Conservation (phyloP, 2,888 invertebrate genomes). For the Pemphredon lugubris region DNA sequence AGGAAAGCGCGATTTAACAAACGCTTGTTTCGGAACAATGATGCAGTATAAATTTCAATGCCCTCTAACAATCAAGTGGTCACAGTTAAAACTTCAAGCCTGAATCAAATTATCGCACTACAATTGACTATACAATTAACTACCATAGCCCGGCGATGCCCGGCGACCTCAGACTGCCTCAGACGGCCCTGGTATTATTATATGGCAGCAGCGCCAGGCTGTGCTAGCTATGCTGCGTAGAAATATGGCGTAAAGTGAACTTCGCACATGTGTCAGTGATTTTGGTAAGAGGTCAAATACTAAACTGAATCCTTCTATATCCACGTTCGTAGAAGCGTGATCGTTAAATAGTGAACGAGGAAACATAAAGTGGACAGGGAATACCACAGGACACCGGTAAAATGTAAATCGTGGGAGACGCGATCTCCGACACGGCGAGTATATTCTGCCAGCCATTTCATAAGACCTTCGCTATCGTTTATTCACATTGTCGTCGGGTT, state of each 20-base stretch:
- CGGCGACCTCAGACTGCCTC: too few relatives aligned
- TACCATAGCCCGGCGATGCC: too few relatives aligned
- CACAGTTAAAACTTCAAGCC: too few relatives aligned
- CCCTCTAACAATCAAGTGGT: too few relatives aligned
- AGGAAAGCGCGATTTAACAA: too few relatives aligned
- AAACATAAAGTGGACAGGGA: conserved; percentile 7
- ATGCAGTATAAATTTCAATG: too few relatives aligned
- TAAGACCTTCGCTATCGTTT: conserved; percentile 41
- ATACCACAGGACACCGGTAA: conserved; percentile 20
- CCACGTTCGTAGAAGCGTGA: conserved; percentile 7
- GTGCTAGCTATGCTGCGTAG: conserved; percentile 27
- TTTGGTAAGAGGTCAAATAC: conserved; percentile 67
- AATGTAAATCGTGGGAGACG: conserved; percentile 23
- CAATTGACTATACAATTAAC: too few relatives aligned
- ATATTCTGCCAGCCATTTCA: conserved; percentile 62
- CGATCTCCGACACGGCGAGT: conserved; percentile 56
- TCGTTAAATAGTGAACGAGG: conserved; percentile 17
- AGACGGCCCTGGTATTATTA: conserved; percentile 14
- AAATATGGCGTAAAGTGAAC: conserved; percentile 76
- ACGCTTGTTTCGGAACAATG: too few relatives aligned
- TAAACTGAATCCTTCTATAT: conserved; percentile 22
- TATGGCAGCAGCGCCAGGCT: conserved; percentile 15
- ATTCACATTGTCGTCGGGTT: conserved; percentile 32
- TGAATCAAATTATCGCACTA: too few relatives aligned
- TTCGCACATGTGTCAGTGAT: conserved; percentile 77